These are phyloP conservation scores for Dermatemys mawii DNA, from an alignment of 2,113 vertebrate genomes.

Conservation along the genomic window DNA sequence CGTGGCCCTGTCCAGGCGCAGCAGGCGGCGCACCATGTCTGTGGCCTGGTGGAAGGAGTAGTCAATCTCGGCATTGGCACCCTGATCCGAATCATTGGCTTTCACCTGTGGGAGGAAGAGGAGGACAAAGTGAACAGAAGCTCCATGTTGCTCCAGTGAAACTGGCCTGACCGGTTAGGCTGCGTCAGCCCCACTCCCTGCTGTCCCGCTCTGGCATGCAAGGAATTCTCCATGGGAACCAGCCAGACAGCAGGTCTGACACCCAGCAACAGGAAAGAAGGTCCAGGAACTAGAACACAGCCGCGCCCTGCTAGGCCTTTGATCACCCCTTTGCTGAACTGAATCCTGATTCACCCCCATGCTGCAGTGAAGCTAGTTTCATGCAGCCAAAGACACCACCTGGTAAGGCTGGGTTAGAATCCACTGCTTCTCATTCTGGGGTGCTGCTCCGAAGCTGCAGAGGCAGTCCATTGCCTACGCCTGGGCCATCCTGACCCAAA, in stretches of 20 bases:
- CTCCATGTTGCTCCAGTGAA: background rate
- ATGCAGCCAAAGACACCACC: too few relatives aligned
- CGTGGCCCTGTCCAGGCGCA: conserved; percentile 89
- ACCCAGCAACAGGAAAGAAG: background rate
- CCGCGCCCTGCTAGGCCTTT: rapidly evolving
- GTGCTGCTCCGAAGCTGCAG: background rate
- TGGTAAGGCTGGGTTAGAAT: too few relatives aligned
- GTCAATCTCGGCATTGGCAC: conserved; percentile 91
- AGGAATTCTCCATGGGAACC: conserved; percentile 46
- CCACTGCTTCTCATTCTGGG: background rate
- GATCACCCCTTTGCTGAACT: background rate
- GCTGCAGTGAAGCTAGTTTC: background rate
- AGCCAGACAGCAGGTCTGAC: rapidly evolving
- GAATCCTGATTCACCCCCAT: background rate
- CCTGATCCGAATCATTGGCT: conserved; percentile 94
- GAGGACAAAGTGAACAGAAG: background rate
- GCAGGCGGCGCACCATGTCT: conserved; percentile 87
- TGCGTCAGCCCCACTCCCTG: background rate
- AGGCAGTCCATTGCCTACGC: background rate
- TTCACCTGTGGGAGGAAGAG: conserved; percentile 82
- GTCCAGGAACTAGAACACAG: background rate
- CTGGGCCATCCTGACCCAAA: background rate
- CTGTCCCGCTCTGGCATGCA: conserved; percentile 2
- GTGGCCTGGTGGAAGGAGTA: conserved; percentile 92
- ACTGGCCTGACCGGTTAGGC: conserved; percentile 53